phyloP scores from a whole-genome alignment of 2,797 vertebrate genomes.

The Trematomus bernacchii region DNA sequence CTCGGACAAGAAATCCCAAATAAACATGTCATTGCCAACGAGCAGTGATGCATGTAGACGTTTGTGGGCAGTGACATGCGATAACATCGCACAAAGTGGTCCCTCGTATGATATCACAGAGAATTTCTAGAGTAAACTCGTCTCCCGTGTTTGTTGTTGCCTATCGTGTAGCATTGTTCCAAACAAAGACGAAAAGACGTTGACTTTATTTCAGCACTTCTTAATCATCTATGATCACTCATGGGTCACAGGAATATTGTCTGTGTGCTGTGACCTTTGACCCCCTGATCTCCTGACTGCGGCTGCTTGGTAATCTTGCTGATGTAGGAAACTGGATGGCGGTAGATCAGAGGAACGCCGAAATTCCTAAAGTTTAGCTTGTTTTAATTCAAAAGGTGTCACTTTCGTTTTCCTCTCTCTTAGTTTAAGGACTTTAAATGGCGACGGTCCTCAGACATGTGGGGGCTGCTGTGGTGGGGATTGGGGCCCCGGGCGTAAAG shows the following conservation, averaged over 20 bases:
- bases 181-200: slow-evolving; percentile 41
- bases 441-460: background rate
- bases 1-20: background rate
- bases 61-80: background rate
- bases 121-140: background rate
- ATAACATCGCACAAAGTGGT: background rate
- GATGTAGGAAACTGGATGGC: slow-evolving; percentile 37
- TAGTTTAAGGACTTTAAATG: background rate
- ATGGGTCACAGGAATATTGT: slow-evolving; percentile 73
- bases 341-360: slow-evolving; percentile 11
- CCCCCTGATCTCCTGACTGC: slow-evolving; percentile 47
- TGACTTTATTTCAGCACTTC: slow-evolving; percentile 44
- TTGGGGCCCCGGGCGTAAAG: background rate
- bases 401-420: background rate
- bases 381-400: background rate
- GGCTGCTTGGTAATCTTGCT: slow-evolving; percentile 52
- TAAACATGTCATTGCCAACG: background rate
- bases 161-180: slow-evolving; percentile 14
- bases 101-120: background rate
- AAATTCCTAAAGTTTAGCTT: slow-evolving; percentile 7
- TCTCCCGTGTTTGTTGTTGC: slow-evolving; percentile 35
- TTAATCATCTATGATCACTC: slow-evolving; percentile 60
- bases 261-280: slow-evolving; percentile 72
- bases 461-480: background rate
- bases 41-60: background rate